These are phyloP conservation scores for Scaptomyza graminum DNA, from an alignment of 1,140 invertebrate species.

Conservation along the genomic window DNA sequence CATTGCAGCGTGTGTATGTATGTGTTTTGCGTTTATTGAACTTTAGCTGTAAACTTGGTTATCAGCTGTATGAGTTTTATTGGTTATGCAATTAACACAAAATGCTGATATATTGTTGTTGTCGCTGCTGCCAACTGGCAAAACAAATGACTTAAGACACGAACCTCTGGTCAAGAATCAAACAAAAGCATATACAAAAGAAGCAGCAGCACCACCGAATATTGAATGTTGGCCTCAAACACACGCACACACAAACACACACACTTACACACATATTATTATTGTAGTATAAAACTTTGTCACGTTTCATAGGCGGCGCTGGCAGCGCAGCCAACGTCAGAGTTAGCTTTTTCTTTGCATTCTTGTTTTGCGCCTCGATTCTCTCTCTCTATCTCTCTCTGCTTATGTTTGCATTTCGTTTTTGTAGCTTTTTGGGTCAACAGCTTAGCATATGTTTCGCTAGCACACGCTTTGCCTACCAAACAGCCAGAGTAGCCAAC, in stretches of 20 bases:
- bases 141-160: constrained; percentile 78
- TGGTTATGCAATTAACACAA: constrained; percentile 80
- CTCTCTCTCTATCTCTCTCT: neutral
- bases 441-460: constrained; percentile 79
- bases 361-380: no score
- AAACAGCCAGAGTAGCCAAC: constrained; percentile 39
- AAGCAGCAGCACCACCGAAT: constrained; percentile 12
- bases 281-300: constrained; percentile 45
- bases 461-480: constrained; percentile 57
- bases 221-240: constrained; percentile 24
- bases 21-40: constrained; percentile 74
- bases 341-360: constrained; percentile 32
- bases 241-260: constrained; percentile 3
- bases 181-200: constrained; percentile 8
- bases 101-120: constrained; percentile 35
- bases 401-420: constrained; percentile 79
- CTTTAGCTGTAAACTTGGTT: constrained; percentile 58
- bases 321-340: constrained; percentile 17
- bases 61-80: constrained; percentile 38
- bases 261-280: neutral
- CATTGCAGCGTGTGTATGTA: constrained; percentile 26
- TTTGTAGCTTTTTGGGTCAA: constrained; percentile 79
- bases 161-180: constrained; percentile 50
- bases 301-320: constrained; percentile 49
- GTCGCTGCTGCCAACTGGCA: constrained; percentile 3